These are phyloP conservation scores for Acrocyrtus sp. DNA, from an alignment of 2,888 invertebrate genomes.

Conservation along the genomic window DNA sequence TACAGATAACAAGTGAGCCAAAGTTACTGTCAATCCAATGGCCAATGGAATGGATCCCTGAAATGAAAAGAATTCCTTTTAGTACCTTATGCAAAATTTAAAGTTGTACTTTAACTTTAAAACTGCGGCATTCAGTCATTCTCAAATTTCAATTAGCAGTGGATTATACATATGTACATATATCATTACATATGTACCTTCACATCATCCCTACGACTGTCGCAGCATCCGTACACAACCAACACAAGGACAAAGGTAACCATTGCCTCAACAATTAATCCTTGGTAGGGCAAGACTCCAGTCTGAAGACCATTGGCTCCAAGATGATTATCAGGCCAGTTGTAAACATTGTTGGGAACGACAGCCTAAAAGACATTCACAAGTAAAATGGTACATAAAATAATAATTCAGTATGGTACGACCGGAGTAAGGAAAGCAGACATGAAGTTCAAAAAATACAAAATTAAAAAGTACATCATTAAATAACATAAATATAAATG, in stretches of 20 bases:
- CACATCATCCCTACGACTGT: constrained; percentile 61
- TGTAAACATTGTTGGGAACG: constrained; percentile 10
- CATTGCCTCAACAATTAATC: constrained; percentile 61
- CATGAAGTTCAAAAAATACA: too few relatives aligned
- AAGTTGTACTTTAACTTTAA: constrained; percentile 9
- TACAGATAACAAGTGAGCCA: constrained; percentile 88
- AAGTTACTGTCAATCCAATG: constrained; percentile 86
- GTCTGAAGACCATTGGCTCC: constrained; percentile 58
- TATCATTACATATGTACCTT: too few relatives aligned
- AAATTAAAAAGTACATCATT: too few relatives aligned
- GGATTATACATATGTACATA: background rate
- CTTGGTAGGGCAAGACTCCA: constrained; percentile 50
- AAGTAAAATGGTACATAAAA: too few relatives aligned
- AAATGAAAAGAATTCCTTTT: constrained; percentile 16
- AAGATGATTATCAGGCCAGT: constrained; percentile 47
- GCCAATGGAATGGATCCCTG: constrained; percentile 81
- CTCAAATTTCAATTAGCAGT: too few relatives aligned
- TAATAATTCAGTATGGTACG: too few relatives aligned
- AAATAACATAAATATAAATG: too few relatives aligned
- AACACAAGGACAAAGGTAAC: constrained; percentile 61
- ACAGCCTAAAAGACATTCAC: constrained; percentile 37
- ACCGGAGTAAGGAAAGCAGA: too few relatives aligned
- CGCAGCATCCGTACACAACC: constrained; percentile 62
- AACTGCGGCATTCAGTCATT: too few relatives aligned
- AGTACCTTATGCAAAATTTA: background rate